phyloP scores from a whole-genome alignment of 2,113 vertebrate species.

The Mustelus asterias region DNA sequence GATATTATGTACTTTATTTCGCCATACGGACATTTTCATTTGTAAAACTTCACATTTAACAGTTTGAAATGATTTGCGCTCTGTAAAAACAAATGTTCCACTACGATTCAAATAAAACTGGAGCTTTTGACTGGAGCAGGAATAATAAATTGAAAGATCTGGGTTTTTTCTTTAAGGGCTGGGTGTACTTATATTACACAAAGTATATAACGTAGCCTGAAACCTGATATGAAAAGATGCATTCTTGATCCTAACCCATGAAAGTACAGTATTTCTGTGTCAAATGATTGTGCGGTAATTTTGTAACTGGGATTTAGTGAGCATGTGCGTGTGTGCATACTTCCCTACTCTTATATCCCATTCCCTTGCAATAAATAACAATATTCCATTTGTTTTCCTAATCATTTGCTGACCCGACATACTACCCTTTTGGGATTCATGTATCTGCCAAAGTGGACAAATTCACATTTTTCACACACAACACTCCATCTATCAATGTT shows the following conservation, averaged over 20 bases:
- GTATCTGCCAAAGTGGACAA: too few species aligned
- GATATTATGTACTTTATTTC: background rate
- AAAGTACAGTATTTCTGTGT: background rate
- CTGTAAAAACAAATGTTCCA: background rate
- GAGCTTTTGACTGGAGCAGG: background rate
- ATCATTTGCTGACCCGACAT: too few species aligned
- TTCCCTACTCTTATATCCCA: too few species aligned
- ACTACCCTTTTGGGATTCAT: too few species aligned
- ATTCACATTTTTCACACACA: too few species aligned
- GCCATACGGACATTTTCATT: background rate
- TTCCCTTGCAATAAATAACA: too few species aligned
- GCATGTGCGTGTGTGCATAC: background rate
- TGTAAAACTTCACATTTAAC: background rate
- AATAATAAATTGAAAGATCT: background rate
- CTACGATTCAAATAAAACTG: background rate
- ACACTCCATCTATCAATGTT: too few species aligned
- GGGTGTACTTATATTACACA: background rate
- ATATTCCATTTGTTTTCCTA: background rate
- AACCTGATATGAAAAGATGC: background rate
- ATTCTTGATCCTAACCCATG: background rate
- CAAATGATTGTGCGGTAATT: background rate
- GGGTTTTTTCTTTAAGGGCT: background rate
- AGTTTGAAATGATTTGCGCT: background rate
- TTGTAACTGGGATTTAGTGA: background rate
- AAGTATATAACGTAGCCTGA: background rate